phyloP scores from a whole-genome alignment of 2,888 invertebrate genomes.

The Cheilosia urbana region DNA sequence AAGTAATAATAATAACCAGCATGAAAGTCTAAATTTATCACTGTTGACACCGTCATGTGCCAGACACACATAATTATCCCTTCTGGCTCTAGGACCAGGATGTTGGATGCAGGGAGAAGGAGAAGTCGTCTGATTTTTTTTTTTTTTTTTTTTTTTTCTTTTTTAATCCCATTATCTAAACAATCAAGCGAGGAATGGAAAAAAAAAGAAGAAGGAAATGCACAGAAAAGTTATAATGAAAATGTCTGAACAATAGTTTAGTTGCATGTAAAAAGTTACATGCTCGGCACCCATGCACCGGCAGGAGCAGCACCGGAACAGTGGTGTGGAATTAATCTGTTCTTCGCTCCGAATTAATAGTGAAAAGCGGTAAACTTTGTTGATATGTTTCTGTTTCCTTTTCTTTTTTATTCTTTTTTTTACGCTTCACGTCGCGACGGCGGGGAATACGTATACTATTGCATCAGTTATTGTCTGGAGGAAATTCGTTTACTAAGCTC shows the following conservation, averaged over 20 bases:
- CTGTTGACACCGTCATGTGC: constrained; percentile 72
- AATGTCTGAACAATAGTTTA: constrained; percentile 71
- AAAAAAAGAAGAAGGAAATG: constrained; percentile 14
- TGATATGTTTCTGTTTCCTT: constrained; percentile 18
- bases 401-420: neutral
- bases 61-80: constrained; percentile 72
- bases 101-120: constrained; percentile 13
- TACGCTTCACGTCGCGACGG: neutral
- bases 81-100: constrained; percentile 39
- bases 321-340: constrained; percentile 65
- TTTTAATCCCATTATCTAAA: constrained; percentile 68
- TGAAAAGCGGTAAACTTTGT: constrained; percentile 2
- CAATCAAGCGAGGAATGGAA: constrained; percentile 30
- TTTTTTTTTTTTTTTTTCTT: no score
- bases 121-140: constrained; percentile 46
- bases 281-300: constrained; percentile 47
- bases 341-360: constrained; percentile 49
- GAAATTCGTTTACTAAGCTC: constrained; percentile 25
- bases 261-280: constrained; percentile 52
- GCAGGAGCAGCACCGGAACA: neutral
- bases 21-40: constrained; percentile 71
- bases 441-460: neutral
- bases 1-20: neutral
- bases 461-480: constrained; percentile 21
- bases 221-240: constrained; percentile 68